Conservation (phyloP, 2,888 invertebrate genomes). For the Aethes cnicana region DNA sequence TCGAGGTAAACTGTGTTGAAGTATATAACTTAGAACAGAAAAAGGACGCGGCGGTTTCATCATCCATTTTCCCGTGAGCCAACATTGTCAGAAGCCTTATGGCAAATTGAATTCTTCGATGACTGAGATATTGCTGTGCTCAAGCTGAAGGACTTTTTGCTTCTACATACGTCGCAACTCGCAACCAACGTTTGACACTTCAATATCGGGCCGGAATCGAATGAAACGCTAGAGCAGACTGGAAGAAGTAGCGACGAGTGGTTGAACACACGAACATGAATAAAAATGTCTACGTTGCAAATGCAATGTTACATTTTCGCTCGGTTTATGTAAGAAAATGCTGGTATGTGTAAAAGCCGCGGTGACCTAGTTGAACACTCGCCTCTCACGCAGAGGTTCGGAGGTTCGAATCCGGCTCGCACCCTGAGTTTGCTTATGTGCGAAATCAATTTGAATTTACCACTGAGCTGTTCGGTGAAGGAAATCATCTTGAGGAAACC, state of each 20-base stretch:
- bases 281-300: conserved; percentile 1
- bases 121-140: conserved; percentile 22
- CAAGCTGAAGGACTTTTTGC: conserved; percentile 22
- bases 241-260: conserved; percentile 1
- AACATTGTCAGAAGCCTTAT: conserved; percentile 27
- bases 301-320: too few species aligned
- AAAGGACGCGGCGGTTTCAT: conserved; percentile 3
- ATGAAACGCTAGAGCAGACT: conserved; percentile 21
- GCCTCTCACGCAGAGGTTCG: too few species aligned
- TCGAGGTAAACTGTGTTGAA: conserved; percentile 4
- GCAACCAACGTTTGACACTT: conserved; percentile 23
- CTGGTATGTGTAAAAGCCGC: too few species aligned
- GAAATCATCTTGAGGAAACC: too few species aligned
- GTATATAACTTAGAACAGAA: conserved; percentile 10
- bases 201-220: conserved; percentile 25
- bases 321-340: too few species aligned
- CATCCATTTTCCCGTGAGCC: conserved; percentile 9
- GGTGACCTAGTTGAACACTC: too few species aligned
- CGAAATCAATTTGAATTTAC: too few species aligned
- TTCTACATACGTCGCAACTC: conserved; percentile 18
- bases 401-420: too few species aligned
- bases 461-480: too few species aligned
- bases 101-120: conserved; percentile 28
- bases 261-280: conserved; percentile 9
- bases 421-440: too few species aligned